Evolutionary conservation across 1,140 invertebrate genomes (phyloP), one percentile per base, ranked within the genome.

Genomic region (Muscidifurax raptorellus): DNA sequence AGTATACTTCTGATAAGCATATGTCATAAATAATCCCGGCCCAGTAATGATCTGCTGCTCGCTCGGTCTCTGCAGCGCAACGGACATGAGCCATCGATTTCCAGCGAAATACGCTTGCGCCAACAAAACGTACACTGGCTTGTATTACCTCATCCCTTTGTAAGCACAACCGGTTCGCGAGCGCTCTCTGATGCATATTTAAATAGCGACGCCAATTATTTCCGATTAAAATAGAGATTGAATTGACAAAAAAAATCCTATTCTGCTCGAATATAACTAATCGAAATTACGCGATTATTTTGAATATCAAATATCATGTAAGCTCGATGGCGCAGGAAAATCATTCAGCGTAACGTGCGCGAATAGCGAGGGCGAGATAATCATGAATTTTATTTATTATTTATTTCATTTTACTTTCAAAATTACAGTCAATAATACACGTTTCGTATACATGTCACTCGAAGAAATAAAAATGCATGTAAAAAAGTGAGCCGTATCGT

Each of bases 1-100:
- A 28, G n/a, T 77, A 72, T 84, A 59, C 25, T 79, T 84, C n/a
- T 72, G 66, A 85, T 67, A 78, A 77, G 76, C 71, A 85, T 52
- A 40, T 66, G 32, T 74, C 28, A 82, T 64, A 74, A 71, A 69
- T 40, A 47, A 27, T 40, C 2, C 52, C 28, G 40, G 22, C 7
- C 64, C 80, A 47, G 10, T 32, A 80, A 52, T 12, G 18, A 52
- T 82, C 28, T 27, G 32, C 22, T 32, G 30, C 12, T 28, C 12
- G 25, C 67, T 0, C 10, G 13, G 15, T 69, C 25, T 9, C 28
- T 30, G 13, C 28, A 6, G 0, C 27, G 67, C 67, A n/a, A 10
- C 27, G 47, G 52, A 75, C 25, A 27, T 75, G 75, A 82, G 22
- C 47, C 52, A 82, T 66, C 27, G 71, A 82, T 82, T 74, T 75